Percentiles rank a stretch among this genome's conserved stretches.
phyloP scores from a whole-genome alignment of 2,888 invertebrate species.

The Nemapogon koenigi region DNA sequence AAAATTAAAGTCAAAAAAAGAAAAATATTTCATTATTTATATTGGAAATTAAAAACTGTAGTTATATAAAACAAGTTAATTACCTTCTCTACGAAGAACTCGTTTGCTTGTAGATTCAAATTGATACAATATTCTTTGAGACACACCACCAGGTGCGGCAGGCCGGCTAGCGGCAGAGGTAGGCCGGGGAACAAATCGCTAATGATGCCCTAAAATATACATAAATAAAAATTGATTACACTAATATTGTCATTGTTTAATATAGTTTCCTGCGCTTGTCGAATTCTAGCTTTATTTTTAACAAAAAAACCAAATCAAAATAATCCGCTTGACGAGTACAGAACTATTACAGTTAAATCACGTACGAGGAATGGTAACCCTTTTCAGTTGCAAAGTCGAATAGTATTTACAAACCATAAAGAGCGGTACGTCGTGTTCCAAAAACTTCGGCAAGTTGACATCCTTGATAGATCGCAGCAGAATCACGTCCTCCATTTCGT shows the following conservation, averaged over 20 bases:
- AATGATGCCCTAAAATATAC: conserved; percentile 76
- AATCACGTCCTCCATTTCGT: conserved; percentile 86
- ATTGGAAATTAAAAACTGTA: too few species aligned
- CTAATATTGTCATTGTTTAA: not conserved
- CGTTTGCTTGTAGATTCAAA: conserved; percentile 83
- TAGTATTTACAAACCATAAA: conserved; percentile 74
- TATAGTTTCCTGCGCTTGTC: not conserved
- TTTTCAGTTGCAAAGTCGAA: not conserved
- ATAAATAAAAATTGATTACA: conserved; percentile 32
- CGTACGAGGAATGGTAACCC: not conserved
- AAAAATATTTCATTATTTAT: too few species aligned
- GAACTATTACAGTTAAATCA: not conserved
- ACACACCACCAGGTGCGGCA: conserved; percentile 61
- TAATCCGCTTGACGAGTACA: not conserved
- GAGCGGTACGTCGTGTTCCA: conserved; percentile 86
- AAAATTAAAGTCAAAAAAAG: too few species aligned
- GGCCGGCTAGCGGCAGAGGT: conserved; percentile 78
- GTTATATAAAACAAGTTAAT: too few species aligned
- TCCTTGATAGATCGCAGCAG: conserved; percentile 91
- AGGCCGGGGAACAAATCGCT: conserved; percentile 93
- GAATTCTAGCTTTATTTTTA: too few species aligned
- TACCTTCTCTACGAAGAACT: conserved; percentile 82
- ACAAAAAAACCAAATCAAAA: too few species aligned
- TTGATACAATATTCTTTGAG: conserved; percentile 68
- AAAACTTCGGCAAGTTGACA: conserved; percentile 92